These are phyloP conservation scores for Callipepla californica DNA, from an alignment of 2,113 vertebrate genomes.

Conservation along the genomic window DNA sequence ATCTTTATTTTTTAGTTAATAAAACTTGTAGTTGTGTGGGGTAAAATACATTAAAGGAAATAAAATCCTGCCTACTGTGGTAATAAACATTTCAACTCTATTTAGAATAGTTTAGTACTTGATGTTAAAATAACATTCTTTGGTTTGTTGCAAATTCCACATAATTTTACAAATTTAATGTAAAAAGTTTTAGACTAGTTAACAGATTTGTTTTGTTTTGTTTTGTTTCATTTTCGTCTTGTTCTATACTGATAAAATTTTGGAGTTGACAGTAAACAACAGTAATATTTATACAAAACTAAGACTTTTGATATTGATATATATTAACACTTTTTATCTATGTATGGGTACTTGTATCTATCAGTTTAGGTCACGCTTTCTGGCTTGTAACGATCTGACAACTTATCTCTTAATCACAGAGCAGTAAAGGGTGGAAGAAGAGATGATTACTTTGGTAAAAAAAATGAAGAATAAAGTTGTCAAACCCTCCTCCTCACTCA, in stretches of 20 bases:
- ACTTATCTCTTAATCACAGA: not conserved
- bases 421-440: not conserved
- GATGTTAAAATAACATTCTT: not conserved
- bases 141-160: not conserved
- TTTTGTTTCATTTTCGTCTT: fast-evolving
- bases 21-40: not conserved
- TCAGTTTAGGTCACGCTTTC: not conserved
- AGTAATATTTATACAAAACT: not conserved
- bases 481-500: not conserved
- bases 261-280: not conserved
- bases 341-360: not conserved
- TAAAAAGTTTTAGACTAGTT: not conserved
- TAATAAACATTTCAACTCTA: not conserved
- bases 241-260: not conserved
- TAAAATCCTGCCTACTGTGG: not conserved
- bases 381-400: not conserved
- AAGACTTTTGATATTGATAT: not conserved
- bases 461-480: not conserved
- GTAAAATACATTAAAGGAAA: not conserved
- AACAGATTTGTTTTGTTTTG: not conserved
- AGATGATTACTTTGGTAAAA: not conserved
- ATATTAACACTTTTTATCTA: not conserved
- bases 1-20: not conserved
- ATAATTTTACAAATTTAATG: not conserved
- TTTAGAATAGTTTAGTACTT: not conserved